phyloP scores from a whole-genome alignment of 2,113 vertebrate species.

The Alces alces region DNA sequence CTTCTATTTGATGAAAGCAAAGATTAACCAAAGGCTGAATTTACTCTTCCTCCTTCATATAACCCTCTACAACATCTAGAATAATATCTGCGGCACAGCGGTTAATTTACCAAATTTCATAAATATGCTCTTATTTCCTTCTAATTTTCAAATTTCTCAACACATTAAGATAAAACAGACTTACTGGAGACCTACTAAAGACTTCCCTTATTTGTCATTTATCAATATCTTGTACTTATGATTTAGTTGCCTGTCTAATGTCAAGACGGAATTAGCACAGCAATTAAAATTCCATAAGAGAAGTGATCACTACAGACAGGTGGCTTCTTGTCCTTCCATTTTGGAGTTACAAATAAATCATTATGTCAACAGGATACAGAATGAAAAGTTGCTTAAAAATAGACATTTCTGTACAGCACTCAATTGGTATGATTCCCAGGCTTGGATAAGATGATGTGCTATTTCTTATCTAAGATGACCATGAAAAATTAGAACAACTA shows the following conservation, averaged over 20 bases:
- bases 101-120: conserved; percentile 31
- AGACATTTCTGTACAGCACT: background rate
- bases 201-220: background rate
- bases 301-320: conserved; percentile 29
- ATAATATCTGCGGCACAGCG: background rate
- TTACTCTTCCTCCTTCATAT: background rate
- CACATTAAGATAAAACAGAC: conserved; percentile 16
- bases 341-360: conserved; percentile 38
- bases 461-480: background rate
- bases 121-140: background rate
- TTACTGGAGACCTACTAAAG: background rate
- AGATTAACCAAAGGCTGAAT: background rate
- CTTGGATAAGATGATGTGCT: background rate
- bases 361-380: conserved; percentile 6
- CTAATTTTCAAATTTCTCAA: conserved; percentile 32
- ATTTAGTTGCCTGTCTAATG: background rate
- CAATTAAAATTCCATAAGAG: conserved; percentile 6
- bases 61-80: background rate
- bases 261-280: background rate
- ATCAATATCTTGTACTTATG: background rate
- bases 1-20: background rate
- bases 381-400: conserved; percentile 30
- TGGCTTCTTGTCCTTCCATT: conserved; percentile 21
- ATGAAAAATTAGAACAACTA: background rate
- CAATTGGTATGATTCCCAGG: background rate